Evolutionary conservation across 2,888 invertebrate genomes (phyloP).

Genomic region (Lapara coniferarum): DNA sequence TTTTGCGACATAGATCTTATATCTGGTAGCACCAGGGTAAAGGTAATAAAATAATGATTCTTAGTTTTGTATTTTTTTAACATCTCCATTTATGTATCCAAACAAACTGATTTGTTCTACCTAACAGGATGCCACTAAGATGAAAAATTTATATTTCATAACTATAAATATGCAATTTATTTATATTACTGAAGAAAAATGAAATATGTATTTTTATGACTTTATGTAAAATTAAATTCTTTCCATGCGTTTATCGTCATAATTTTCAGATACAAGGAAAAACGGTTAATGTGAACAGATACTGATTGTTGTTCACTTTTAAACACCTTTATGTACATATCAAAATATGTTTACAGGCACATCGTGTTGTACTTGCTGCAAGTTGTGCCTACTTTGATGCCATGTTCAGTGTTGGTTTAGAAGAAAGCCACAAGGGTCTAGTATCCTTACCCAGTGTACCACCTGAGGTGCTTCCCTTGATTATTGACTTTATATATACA

Average conservation of each 20-base stretch:
- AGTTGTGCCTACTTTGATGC: constrained; percentile 97
- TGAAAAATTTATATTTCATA: too few species aligned
- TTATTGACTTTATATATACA: constrained; percentile 95
- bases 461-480: constrained; percentile 88
- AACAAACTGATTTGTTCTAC: too few species aligned
- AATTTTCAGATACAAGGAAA: too few species aligned
- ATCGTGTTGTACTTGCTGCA: constrained; percentile 93
- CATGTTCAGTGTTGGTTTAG: constrained; percentile 94
- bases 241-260: too few species aligned
- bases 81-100: not conserved
- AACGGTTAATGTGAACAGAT: too few species aligned
- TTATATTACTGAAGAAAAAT: too few species aligned
- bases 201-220: too few species aligned
- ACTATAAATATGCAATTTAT: too few species aligned
- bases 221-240: too few species aligned
- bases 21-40: constrained; percentile 87
- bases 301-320: too few species aligned
- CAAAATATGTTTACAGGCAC: constrained; percentile 84
- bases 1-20: constrained; percentile 95
- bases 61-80: not conserved
- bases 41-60: constrained; percentile 67
- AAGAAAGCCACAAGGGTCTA: constrained; percentile 90
- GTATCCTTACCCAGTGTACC: constrained; percentile 92
- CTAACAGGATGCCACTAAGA: too few species aligned
- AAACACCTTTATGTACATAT: too few species aligned